phyloP scores from a whole-genome alignment of 2,797 vertebrate genomes.

The Paedocypris micromegethes region DNA sequence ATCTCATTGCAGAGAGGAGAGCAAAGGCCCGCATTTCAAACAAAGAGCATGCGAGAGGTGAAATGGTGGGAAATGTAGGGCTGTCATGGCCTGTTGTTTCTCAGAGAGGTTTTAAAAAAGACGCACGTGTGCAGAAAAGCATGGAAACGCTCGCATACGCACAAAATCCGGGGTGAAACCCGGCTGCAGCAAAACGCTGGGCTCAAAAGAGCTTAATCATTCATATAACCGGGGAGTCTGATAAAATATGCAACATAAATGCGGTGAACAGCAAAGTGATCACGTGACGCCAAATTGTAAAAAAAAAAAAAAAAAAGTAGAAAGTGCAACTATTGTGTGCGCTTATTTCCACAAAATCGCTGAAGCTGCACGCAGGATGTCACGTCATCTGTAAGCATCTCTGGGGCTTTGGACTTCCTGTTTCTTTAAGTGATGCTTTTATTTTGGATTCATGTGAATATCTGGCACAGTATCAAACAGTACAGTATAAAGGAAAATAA shows the following conservation, averaged over 20 bases:
- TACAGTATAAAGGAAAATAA: conserved; percentile 8
- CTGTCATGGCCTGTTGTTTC: conserved; percentile 13
- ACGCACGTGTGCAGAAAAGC: conserved; percentile 18
- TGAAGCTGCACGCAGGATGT: conserved; percentile 52
- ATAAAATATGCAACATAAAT: conserved; percentile 63
- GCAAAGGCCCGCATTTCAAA: conserved; percentile 36
- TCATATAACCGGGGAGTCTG: conserved; percentile 60
- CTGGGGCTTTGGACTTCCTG: conserved; percentile 63
- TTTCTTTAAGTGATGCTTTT: too few species aligned
- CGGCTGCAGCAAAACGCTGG: conserved; percentile 5
- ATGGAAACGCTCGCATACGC: conserved; percentile 5
- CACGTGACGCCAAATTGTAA: conserved; percentile 35
- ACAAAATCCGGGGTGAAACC: conserved; percentile 25
- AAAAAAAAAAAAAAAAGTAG: conserved; percentile 41
- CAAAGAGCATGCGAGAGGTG: conserved; percentile 27
- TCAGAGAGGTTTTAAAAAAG: conserved; percentile 10
- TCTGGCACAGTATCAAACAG: neutral
- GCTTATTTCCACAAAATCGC: conserved; percentile 15
- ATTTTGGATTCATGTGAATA: neutral
- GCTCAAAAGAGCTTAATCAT: conserved; percentile 60
- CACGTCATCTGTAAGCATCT: conserved; percentile 56
- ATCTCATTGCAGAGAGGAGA: conserved; percentile 35
- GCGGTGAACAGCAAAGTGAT: conserved; percentile 51
- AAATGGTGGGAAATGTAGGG: conserved; percentile 10
- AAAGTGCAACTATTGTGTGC: conserved; percentile 30